These are phyloP conservation scores for Drosophila burlai DNA, from an alignment of 1,140 invertebrate species.

Conservation along the genomic window DNA sequence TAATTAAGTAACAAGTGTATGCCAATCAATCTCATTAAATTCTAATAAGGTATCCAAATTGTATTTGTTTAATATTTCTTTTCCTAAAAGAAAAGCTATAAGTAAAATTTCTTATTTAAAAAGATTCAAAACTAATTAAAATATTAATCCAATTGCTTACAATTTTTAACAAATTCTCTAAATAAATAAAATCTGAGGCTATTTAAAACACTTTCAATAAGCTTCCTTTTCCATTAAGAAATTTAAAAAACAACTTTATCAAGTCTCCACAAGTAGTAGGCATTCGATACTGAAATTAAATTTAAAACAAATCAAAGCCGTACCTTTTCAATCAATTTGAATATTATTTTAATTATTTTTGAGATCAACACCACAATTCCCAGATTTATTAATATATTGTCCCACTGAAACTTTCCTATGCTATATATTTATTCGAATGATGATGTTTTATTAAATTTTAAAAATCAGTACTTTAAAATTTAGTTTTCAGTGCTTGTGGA, in stretches of 20 bases:
- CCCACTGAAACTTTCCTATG: neutral
- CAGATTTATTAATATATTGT: neutral
- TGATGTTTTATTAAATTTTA: neutral
- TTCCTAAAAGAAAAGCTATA: neutral
- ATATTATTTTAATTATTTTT: neutral
- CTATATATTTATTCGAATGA: neutral
- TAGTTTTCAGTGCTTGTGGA: constrained; percentile 34
- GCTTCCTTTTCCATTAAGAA: neutral
- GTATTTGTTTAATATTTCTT: neutral
- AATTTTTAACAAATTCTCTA: neutral
- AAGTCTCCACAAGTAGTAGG: neutral
- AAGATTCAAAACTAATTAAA: neutral
- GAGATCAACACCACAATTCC: neutral
- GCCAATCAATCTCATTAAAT: neutral
- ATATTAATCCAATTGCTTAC: neutral
- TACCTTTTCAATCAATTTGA: neutral
- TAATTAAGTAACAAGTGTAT: neutral
- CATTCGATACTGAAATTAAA: neutral
- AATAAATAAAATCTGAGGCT: neutral
- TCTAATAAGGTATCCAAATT: neutral
- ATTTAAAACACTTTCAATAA: neutral
- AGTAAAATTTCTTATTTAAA: neutral
- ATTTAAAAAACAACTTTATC: neutral
- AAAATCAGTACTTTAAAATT: constrained; percentile 7
- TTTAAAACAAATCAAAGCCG: neutral